These are phyloP conservation scores for Aplysina aerophoba DNA, from an alignment of 37 sponge, comb jelly and placozoan genomes.

Conservation along the genomic window DNA sequence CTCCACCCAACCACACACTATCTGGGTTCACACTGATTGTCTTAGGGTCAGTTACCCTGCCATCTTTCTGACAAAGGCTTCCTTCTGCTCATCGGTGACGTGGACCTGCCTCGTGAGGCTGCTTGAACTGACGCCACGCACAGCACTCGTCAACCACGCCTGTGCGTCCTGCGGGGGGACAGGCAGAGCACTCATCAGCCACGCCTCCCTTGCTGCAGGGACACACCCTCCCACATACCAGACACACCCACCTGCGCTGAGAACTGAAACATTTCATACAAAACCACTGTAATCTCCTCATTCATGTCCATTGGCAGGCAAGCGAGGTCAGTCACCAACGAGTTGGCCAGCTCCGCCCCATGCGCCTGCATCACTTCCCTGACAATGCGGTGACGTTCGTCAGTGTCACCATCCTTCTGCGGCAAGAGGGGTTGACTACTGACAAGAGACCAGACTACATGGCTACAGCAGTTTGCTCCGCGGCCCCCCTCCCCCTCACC, in stretches of 20 bases:
- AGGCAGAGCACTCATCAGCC: too few species aligned
- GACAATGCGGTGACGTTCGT: not conserved
- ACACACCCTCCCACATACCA: too few species aligned
- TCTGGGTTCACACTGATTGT: not conserved
- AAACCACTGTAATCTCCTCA: slow-evolving; percentile 70
- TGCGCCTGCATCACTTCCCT: not conserved
- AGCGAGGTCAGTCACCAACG: slow-evolving; percentile 55
- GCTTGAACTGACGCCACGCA: slow-evolving; percentile 7
- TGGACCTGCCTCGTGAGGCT: not conserved
- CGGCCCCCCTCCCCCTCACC: not conserved
- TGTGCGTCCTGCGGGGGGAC: not conserved
- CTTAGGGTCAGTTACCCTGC: not conserved
- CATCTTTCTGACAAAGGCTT: slow-evolving; percentile 1
- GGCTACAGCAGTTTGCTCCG: not conserved
- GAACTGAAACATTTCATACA: slow-evolving; percentile 58
- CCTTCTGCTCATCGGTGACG: slow-evolving; percentile 20
- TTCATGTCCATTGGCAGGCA: slow-evolving; percentile 61
- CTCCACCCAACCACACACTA: not conserved
- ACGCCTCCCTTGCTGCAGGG: too few species aligned
- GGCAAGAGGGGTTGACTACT: not conserved
- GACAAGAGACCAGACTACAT: not conserved
- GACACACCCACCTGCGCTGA: slow-evolving; percentile 46
- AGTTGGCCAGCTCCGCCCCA: slow-evolving; percentile 21
- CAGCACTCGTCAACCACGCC: slow-evolving; percentile 1
- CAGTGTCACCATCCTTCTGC: not conserved